Evolutionary conservation across 2,888 invertebrate species (phyloP).

Genomic region (Xanthia togata): DNA sequence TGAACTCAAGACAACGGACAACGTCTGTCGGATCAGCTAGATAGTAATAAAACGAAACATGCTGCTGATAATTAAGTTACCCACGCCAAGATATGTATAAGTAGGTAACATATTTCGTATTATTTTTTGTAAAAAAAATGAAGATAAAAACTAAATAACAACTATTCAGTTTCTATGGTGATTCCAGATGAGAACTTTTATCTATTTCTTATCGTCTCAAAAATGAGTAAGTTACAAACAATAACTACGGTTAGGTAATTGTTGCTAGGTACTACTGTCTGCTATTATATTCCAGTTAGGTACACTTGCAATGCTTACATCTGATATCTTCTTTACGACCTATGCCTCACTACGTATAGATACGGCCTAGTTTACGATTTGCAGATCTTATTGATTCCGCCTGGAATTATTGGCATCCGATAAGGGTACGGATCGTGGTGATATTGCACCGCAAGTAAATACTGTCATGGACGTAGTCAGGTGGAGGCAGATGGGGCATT

Average conservation of each 20-base stretch:
- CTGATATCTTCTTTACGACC: constrained; percentile 30
- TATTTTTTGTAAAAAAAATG: background rate
- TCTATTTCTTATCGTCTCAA: constrained; percentile 32
- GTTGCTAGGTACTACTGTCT: constrained; percentile 9
- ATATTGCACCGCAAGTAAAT: constrained; percentile 51
- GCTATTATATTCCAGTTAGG: constrained; percentile 4
- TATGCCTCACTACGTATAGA: constrained; percentile 24
- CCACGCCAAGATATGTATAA: background rate
- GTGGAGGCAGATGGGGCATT: background rate
- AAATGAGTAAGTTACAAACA: constrained; percentile 1
- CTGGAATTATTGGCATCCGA: constrained; percentile 53
- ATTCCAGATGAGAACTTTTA: constrained; percentile 24
- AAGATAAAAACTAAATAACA: constrained; percentile 9
- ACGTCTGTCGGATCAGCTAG: background rate
- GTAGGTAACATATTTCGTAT: background rate
- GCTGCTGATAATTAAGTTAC: constrained; percentile 4
- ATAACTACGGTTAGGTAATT: background rate
- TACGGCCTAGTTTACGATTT: constrained; percentile 52
- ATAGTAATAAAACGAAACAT: background rate
- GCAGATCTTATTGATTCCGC: constrained; percentile 46
- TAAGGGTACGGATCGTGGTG: constrained; percentile 36
- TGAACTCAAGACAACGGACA: background rate
- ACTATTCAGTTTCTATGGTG: constrained; percentile 4
- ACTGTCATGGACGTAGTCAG: constrained; percentile 20
- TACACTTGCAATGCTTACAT: constrained; percentile 21